phyloP scores from a whole-genome alignment of 2,797 vertebrate genomes.

The Ataeniobius toweri region DNA sequence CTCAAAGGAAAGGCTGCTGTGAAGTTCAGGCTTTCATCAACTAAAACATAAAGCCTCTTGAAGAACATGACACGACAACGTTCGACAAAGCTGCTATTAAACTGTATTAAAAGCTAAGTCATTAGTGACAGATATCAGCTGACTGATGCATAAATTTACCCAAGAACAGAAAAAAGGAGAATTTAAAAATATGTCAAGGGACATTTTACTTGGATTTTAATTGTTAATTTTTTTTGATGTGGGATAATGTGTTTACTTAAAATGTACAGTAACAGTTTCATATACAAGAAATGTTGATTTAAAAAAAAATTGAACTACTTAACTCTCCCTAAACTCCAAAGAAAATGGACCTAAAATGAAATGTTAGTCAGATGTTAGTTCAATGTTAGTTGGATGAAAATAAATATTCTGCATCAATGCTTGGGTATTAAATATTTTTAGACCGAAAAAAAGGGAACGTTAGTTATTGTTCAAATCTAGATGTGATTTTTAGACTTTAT shows the following conservation, averaged over 20 bases:
- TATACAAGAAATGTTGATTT: neutral
- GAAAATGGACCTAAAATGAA: neutral
- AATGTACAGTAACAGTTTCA: neutral
- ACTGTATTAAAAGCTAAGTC: neutral
- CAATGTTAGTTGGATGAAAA: neutral
- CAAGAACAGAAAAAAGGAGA: neutral
- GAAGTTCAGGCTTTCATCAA: neutral
- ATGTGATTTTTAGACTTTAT: constrained; percentile 57
- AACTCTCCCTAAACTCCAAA: neutral
- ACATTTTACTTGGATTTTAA: too few relatives aligned
- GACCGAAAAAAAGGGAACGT: neutral
- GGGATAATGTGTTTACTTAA: neutral
- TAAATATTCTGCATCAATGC: neutral
- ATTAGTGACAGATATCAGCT: neutral
- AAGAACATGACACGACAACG: neutral
- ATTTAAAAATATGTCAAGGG: too few relatives aligned
- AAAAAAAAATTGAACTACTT: neutral
- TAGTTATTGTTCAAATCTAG: constrained; percentile 20
- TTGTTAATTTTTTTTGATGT: neutral
- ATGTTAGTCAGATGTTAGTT: neutral
- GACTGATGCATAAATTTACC: neutral
- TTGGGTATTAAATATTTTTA: neutral
- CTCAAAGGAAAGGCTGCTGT: neutral
- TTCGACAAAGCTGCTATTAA: neutral
- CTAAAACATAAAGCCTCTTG: neutral